Conservation (phyloP, 2,113 vertebrate genomes). For the Plectropomus leopardus region DNA sequence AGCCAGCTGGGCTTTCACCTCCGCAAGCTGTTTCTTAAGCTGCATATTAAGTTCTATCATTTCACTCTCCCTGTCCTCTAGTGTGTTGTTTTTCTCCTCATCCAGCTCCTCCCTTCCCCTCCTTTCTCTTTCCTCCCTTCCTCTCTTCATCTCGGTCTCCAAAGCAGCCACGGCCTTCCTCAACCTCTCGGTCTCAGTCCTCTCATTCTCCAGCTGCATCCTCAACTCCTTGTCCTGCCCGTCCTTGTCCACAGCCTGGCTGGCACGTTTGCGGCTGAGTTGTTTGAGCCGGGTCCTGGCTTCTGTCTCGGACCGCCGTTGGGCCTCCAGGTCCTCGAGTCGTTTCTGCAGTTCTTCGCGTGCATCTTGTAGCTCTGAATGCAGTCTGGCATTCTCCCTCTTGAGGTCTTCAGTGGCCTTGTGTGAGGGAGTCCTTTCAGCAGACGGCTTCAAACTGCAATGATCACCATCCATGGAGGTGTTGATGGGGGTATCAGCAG, state of each 20-base stretch:
- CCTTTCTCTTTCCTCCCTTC: slow-evolving; percentile 44
- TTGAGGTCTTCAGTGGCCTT: slow-evolving; percentile 62
- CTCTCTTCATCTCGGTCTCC: slow-evolving; percentile 66
- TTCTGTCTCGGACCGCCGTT: slow-evolving; percentile 83
- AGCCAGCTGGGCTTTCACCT: slow-evolving; percentile 76
- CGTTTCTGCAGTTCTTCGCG: slow-evolving; percentile 79
- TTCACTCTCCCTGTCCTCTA: slow-evolving; percentile 71
- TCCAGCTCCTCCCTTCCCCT: slow-evolving; percentile 32
- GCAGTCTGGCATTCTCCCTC: slow-evolving; percentile 74
- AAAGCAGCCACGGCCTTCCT: slow-evolving; percentile 67
- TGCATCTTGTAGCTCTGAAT: slow-evolving; percentile 74
- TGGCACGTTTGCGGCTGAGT: slow-evolving; percentile 80
- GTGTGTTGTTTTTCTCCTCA: slow-evolving; percentile 35
- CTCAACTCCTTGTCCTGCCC: slow-evolving; percentile 74
- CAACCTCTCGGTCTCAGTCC: slow-evolving; percentile 68
- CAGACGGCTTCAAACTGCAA: not conserved
- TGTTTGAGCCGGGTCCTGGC: slow-evolving; percentile 84
- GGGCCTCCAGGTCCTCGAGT: slow-evolving; percentile 84
- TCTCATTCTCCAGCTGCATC: slow-evolving; percentile 80
- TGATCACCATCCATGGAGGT: not conserved
- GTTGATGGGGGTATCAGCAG: not conserved
- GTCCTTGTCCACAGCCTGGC: slow-evolving; percentile 65
- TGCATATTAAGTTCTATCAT: slow-evolving; percentile 77
- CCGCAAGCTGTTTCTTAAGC: slow-evolving; percentile 75
- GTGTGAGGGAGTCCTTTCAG: slow-evolving; percentile 1